Base-by-base conservation (phyloP, 2,797 vertebrate genomes). In the Fundulus diaphanus region DNA sequence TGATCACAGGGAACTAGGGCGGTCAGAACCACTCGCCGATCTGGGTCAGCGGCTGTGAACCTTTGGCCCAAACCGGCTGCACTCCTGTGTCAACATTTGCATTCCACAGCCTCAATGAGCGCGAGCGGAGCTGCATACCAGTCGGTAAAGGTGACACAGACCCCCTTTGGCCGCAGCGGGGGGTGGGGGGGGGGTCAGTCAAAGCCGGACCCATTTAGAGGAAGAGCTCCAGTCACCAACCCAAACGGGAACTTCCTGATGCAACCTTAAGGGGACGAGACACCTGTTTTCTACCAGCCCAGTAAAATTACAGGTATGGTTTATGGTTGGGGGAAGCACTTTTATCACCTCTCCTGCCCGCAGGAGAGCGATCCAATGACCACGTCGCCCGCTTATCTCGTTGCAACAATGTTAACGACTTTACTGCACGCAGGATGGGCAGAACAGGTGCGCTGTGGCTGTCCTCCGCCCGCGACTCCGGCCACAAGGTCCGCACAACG, bases 41-140 rank as follows among this genome's bases (percentile, higher is more conserved):
- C 84, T 76, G 72, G 83, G 90, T 83, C 82, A 88, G 85, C 40
- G 40, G 78, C 57, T 86, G n/a, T n/a, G 79, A 90, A 93, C 89
- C 80, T 87, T 82, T 88, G 79, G 90, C 86, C 82, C n/a, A n/a
- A 87, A 83, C 71, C 40, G 78, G 77, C 76, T 83, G 83, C 78
- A 71, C 82, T 81, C 85, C 86, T 89, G 79, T 88, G 89, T 93
- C 89, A 92, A 93, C 93, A 83, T 87, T 89, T 88, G 88, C 90
- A 92, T 92, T 90, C 88, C 91, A 87, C 63, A 1, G 63, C 75
- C 75, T 93, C 90, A 94, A 94, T 89, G 89, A 89, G 74, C 86
- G 80, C 78, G 67, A 91, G 80, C 54, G 67, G 73, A 63, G 90
- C 84, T 54, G 87, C 90, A 93, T 93, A 93, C 92, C 92, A 88